A percentile compares a stretch with the other conserved stretches of the same genome.
Conservation (phyloP, 2,797 vertebrate species). For the Halcyon badia region DNA sequence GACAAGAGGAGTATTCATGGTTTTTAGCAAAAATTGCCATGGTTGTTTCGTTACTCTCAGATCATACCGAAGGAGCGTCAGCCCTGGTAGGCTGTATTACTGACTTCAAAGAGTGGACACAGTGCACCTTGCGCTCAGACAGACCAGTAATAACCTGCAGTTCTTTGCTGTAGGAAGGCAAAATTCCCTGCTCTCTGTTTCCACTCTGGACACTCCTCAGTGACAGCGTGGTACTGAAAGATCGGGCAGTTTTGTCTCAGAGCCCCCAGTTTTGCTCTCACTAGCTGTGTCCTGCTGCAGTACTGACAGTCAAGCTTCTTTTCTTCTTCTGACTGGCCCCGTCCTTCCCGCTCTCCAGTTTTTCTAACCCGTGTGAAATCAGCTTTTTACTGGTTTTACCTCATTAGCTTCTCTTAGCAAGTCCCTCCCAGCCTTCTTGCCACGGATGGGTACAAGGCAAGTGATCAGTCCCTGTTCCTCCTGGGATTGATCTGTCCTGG, state of each 20-base stretch:
- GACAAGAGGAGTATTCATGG: not conserved
- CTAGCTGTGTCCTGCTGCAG: not conserved
- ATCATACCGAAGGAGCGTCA: not conserved
- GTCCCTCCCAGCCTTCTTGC: not conserved
- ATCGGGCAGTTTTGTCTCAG: not conserved
- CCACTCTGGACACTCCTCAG: not conserved
- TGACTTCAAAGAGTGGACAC: not conserved
- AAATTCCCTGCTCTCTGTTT: not conserved
- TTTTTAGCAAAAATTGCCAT: not conserved
- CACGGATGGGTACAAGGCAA: not conserved
- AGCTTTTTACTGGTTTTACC: not conserved
- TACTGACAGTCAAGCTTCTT: not conserved
- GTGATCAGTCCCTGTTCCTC: not conserved
- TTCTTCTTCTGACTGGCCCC: not conserved
- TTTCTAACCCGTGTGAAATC: not conserved
- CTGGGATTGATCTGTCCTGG: not conserved
- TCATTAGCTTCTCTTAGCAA: not conserved
- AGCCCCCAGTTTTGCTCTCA: not conserved
- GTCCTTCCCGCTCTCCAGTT: not conserved
- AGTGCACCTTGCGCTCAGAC: accelerated
- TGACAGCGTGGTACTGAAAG: not conserved
- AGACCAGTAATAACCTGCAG: not conserved
- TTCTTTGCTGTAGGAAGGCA: not conserved
- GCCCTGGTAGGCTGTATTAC: not conserved
- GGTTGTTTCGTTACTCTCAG: not conserved